These are phyloP conservation scores for Oscheius myriophilus DNA, from an alignment of 2,888 invertebrate species.

Conservation along the genomic window DNA sequence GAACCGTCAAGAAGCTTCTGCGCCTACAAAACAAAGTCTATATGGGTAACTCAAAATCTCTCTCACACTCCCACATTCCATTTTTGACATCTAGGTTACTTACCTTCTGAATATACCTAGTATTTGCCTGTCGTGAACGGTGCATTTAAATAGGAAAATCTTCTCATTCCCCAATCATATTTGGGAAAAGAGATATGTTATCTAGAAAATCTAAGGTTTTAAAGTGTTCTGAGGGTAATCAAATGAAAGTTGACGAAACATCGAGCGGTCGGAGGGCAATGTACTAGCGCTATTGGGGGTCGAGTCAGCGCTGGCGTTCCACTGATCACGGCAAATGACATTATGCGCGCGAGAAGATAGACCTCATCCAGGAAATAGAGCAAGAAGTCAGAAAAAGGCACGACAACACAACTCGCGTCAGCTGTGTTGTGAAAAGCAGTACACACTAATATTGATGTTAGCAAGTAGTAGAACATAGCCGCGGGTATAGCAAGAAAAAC, in stretches of 20 bases:
- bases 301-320: constrained; percentile 31
- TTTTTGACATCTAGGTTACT: neutral
- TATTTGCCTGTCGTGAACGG: constrained; percentile 26
- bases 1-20: constrained; percentile 70
- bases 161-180: constrained; percentile 13
- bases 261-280: constrained; percentile 23
- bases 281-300: constrained; percentile 30
- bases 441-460: too few species aligned
- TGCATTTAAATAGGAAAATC: constrained; percentile 6
- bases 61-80: neutral
- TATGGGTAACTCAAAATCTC: neutral
- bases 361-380: constrained; percentile 31
- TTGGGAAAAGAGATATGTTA: neutral
- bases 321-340: constrained; percentile 32
- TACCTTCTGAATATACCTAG: constrained; percentile 27
- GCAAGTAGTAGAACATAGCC: too few species aligned
- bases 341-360: constrained; percentile 32
- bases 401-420: too few species aligned
- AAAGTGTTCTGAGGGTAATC: neutral
- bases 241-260: constrained; percentile 1
- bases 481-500: too few species aligned
- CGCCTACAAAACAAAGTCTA: constrained; percentile 50
- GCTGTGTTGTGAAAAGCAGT: too few species aligned
- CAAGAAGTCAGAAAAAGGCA: constrained; percentile 23
- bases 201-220: neutral